Evolutionary conservation across 2,797 vertebrate genomes (phyloP).

Genomic region (Kryptopterus vitreolus): DNA sequence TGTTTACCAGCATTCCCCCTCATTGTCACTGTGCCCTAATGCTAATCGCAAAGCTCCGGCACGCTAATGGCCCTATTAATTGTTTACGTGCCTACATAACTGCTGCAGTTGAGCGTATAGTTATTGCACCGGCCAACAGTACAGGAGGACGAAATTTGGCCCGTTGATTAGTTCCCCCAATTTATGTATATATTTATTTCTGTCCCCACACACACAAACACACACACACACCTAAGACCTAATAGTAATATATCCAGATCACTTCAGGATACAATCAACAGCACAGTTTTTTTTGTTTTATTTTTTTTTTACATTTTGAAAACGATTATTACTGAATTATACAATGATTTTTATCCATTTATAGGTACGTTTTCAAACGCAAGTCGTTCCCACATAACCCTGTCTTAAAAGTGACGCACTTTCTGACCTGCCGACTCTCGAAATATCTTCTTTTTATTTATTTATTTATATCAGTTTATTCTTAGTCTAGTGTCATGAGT

Average conservation of each 20-base stretch:
- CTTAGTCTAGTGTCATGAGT: neutral
- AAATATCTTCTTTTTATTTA: neutral
- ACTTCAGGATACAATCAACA: neutral
- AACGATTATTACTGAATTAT: neutral
- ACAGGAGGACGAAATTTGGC: neutral
- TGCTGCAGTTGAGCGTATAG: constrained; percentile 25
- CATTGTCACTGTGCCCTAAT: constrained; percentile 21
- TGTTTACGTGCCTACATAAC: constrained; percentile 25
- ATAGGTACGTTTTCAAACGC: too few relatives aligned
- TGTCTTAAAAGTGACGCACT: too few relatives aligned
- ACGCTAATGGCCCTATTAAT: constrained; percentile 45
- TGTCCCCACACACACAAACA: too few relatives aligned
- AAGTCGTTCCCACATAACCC: too few relatives aligned
- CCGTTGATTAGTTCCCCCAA: too few relatives aligned
- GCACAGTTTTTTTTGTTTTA: too few relatives aligned
- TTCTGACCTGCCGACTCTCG: neutral
- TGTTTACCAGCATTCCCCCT: constrained; percentile 27
- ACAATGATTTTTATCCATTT: neutral
- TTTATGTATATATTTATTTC: too few relatives aligned
- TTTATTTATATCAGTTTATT: neutral
- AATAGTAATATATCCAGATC: neutral
- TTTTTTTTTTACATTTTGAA: neutral
- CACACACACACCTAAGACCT: neutral
- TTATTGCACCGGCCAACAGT: neutral
- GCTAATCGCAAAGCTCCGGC: constrained; percentile 28